These are phyloP conservation scores for Lates calcarifer DNA, from an alignment of 2,113 vertebrate species.

Conservation along the genomic window DNA sequence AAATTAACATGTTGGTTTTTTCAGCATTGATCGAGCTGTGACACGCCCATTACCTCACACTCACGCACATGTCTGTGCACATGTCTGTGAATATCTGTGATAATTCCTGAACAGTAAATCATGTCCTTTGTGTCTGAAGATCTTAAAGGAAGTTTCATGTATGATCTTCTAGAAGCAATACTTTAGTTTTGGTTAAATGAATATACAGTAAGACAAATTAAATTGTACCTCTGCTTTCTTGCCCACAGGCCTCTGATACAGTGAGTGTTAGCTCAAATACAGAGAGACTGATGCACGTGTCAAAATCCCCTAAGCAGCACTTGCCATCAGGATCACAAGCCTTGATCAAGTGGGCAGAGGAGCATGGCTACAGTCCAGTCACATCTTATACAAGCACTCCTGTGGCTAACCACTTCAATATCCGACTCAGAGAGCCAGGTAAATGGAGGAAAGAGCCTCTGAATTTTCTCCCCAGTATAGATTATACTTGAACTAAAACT, in stretches of 20 bases:
- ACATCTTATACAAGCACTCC: conserved; percentile 93
- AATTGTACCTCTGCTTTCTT: neutral
- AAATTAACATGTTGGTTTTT: conserved; percentile 62
- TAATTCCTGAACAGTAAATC: conserved; percentile 29
- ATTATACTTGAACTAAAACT: neutral
- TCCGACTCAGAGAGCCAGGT: conserved; percentile 90
- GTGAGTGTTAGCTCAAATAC: conserved; percentile 83
- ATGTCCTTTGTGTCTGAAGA: conserved; percentile 16
- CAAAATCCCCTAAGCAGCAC: conserved; percentile 73
- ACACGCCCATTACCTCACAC: conserved; percentile 62
- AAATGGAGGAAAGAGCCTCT: conserved; percentile 45
- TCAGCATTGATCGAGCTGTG: conserved; percentile 52
- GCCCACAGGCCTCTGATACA: conserved; percentile 90
- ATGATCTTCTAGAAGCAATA: neutral
- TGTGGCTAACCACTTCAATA: conserved; percentile 91
- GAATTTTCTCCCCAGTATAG: neutral
- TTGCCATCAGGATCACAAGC: conserved; percentile 89
- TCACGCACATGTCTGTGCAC: too few species aligned
- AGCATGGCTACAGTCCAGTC: conserved; percentile 85
- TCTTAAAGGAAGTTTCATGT: neutral
- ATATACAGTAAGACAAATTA: neutral
- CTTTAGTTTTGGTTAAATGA: neutral
- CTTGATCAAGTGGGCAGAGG: conserved; percentile 91
- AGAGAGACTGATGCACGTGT: conserved; percentile 70
- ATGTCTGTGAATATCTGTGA: conserved; percentile 22